These are phyloP conservation scores for Pungitius pungitius DNA, from an alignment of 2,113 vertebrate species.

Conservation along the genomic window DNA sequence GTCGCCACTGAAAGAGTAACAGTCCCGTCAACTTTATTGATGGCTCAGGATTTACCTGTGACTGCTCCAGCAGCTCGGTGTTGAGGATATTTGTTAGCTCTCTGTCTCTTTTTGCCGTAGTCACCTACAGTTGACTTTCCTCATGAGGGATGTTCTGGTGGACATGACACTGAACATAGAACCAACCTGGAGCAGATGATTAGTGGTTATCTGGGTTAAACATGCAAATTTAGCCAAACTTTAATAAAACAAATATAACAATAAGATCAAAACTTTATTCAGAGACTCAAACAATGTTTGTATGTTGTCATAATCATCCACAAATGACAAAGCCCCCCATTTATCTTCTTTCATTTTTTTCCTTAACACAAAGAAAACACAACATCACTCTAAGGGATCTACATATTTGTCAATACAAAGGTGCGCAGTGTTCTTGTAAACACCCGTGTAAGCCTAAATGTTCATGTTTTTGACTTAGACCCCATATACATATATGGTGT, in stretches of 20 bases:
- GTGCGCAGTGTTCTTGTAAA: not conserved
- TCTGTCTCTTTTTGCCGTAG: slow-evolving; percentile 10
- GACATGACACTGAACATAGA: slow-evolving; percentile 6
- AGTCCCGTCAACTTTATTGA: slow-evolving; percentile 45
- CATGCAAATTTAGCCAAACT: not conserved
- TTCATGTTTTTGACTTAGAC: no score
- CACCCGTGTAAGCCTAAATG: no score
- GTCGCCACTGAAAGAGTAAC: slow-evolving; percentile 32
- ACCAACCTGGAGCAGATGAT: slow-evolving; percentile 1
- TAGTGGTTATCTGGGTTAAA: not conserved
- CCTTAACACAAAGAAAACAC: no score
- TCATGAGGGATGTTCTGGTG: slow-evolving; percentile 20
- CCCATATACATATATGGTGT: no score
- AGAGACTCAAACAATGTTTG: slow-evolving; percentile 1
- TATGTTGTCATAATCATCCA: not conserved
- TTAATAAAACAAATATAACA: not conserved
- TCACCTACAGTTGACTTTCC: slow-evolving; percentile 20
- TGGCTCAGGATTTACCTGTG: slow-evolving; percentile 17
- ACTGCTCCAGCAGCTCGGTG: slow-evolving; percentile 32
- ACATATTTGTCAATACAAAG: not conserved
- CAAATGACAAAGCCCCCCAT: no score
- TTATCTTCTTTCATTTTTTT: no score
- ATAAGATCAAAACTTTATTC: not conserved
- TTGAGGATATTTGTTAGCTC: slow-evolving; percentile 28
- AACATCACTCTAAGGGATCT: not conserved